Base-by-base conservation (phyloP, 2,888 invertebrate genomes). In the Thecocarcelia acutangulata region DNA sequence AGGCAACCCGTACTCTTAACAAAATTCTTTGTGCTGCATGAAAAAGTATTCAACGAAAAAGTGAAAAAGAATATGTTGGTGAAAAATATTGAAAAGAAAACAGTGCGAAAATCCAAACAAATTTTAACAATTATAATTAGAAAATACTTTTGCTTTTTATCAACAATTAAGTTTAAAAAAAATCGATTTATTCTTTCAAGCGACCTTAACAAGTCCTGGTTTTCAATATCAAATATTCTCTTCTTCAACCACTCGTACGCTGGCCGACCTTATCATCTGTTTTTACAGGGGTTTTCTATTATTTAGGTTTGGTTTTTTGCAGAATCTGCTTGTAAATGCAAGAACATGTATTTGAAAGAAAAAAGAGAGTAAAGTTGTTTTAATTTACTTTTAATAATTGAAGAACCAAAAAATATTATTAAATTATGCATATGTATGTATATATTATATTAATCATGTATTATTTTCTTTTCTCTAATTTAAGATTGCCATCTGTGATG, bases 401-500 rank as follows among this genome's bases (percentile, higher is more conserved):
- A 1, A 33, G 9, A 8, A 33, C 33, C 28, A 28, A 4, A 28
- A 28, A 28, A 28, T 28, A 4, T 28, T 28, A 28, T 28, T 28
- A 3, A 4, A 4, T 28, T 28, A 28, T 28, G 28, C 28, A 28
- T 28, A 3, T 6, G 6, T 6, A 28, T 28, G 6, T 28, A 28
- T 1, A 19, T 12, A 19, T 11, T 48, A 19, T 5, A 19, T 21
- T 21, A 61, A 61, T 19, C 19, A 44, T 4, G 3, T 28, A 4
- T 28, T 52, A 40, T 28, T 52, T 19, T 37, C 0, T 46, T 59
- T 56, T 19, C 9, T 66, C 15, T 48, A n/a, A 12, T 93, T 94
- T 3, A 93, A 96, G 96, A 94, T 96, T 88, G 94, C 96, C 84
- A 92, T 96, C 86, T 96, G 96, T 91, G 96, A 96, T 88, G 96